These are phyloP conservation scores for Synergus umbraculus DNA, from an alignment of 2,888 invertebrate species.

Conservation along the genomic window DNA sequence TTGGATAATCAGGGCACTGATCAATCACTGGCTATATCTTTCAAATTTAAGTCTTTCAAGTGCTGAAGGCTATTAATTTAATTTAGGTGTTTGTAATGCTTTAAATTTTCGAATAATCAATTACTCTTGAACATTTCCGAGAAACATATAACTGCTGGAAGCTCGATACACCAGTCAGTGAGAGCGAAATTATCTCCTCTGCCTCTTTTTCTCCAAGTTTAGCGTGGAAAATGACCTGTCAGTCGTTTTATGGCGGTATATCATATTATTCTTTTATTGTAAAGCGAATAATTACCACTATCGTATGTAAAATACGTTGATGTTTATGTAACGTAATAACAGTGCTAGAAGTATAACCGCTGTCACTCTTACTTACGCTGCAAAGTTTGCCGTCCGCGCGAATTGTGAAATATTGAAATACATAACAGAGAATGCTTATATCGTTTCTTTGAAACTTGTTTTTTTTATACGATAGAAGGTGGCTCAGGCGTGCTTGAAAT, in stretches of 20 bases:
- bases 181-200: constrained; percentile 16
- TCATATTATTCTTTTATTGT: constrained; percentile 16
- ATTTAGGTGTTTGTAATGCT: no score
- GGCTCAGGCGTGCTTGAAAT: not conserved
- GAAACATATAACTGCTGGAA: not conserved
- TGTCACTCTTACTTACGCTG: constrained; percentile 27
- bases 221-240: constrained; percentile 35
- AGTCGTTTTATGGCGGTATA: constrained; percentile 12
- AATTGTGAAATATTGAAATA: constrained; percentile 23
- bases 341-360: constrained; percentile 19
- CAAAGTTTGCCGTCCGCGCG: constrained; percentile 9
- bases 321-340: constrained; percentile 39
- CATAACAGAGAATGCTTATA: constrained; percentile 5
- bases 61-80: no score
- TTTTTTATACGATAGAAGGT: not conserved
- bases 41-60: no score
- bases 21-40: no score
- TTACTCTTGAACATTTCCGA: no score
- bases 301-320: constrained; percentile 31
- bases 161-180: not conserved
- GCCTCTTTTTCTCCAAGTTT: constrained; percentile 6
- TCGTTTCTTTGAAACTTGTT: not conserved
- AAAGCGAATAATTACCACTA: constrained; percentile 13
- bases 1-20: no score
- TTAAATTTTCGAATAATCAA: no score